Evolutionary conservation across 2,113 vertebrate genomes (phyloP), one percentile per base, ranked within the genome.

Genomic region (Hemiprocne comata): DNA sequence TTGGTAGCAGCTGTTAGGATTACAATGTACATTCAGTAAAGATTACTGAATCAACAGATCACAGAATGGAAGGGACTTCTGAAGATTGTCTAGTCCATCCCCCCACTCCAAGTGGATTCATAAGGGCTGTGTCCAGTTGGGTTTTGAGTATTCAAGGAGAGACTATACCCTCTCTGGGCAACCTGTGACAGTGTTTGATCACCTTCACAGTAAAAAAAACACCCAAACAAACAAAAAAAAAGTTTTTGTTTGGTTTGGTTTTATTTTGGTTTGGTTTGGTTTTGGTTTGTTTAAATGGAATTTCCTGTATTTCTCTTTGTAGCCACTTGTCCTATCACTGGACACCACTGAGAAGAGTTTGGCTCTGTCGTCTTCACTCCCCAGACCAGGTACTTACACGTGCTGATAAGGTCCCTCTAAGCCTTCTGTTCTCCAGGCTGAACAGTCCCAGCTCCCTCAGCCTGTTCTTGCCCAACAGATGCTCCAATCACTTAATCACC

Each of bases 341-440:
- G 40, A 42, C 40, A 42, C 40, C 40, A 42, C 40, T 42, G 40
- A 42, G 40, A 42, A 42, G 40, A 42, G 40, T 42, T 14, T 42
- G 40, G 40, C 40, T 40, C 40, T 42, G 40, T 42, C 40, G 12
- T 42, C 40, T 42, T 42, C 40, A 42, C 40, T 58, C 19, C 10
- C 21, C 42, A 1, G 0, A 65, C 18, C 4, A n/a, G 42, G 33
- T 58, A 44, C 31, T 64, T 51, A 25, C 1, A n/a, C 16, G 19
- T 25, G 26, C 50, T 3, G 4, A 0, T 44, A 58, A 65, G 36
- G 58, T 38, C n/a, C 31, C 13, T 25, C n/a, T 3, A 29, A 72
- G 46, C 40, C 46, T 61, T 55, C 53, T 53, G n/a, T 65, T 60
- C 25, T 67, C 18, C 24, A 44, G 54, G 13, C 40, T 74, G 67